Evolutionary conservation across 2,113 vertebrate genomes (phyloP).

Genomic region (Kryptolebias marmoratus): DNA sequence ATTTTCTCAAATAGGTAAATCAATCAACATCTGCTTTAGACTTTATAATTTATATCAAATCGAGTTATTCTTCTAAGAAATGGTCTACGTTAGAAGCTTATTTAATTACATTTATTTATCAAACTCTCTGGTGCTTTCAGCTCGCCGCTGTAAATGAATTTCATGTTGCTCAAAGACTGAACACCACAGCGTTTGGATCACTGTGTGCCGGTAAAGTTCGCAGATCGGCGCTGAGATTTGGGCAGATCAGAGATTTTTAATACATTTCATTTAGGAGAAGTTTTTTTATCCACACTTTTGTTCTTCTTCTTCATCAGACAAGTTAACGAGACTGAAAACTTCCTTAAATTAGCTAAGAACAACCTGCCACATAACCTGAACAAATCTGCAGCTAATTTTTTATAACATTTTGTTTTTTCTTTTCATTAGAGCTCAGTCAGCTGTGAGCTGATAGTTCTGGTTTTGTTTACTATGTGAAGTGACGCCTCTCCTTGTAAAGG

Average conservation of each 20-base stretch:
- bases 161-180: conserved; percentile 26
- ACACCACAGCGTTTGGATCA: conserved; percentile 10
- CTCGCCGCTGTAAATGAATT: background rate
- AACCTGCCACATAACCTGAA: background rate
- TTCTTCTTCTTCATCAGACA: too few species aligned
- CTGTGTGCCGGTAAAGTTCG: background rate
- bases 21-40: too few species aligned
- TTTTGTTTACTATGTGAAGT: conserved; percentile 44
- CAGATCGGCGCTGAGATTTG: conserved; percentile 4
- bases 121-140: too few species aligned
- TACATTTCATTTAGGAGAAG: too few species aligned
- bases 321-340: background rate
- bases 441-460: conserved; percentile 7
- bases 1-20: too few species aligned
- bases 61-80: too few species aligned
- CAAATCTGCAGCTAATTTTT: background rate
- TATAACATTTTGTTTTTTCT: too few species aligned
- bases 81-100: too few species aligned
- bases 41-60: too few species aligned
- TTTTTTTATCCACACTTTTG: too few species aligned
- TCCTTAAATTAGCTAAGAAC: conserved; percentile 1
- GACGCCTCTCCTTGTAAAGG: conserved; percentile 32
- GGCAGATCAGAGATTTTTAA: too few species aligned
- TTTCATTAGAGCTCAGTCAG: background rate
- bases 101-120: too few species aligned